Percentiles rank a stretch among this genome's conserved stretches.
Conservation (phyloP, 2,797 vertebrate genomes). For the Eupleurogrammus muticus region DNA sequence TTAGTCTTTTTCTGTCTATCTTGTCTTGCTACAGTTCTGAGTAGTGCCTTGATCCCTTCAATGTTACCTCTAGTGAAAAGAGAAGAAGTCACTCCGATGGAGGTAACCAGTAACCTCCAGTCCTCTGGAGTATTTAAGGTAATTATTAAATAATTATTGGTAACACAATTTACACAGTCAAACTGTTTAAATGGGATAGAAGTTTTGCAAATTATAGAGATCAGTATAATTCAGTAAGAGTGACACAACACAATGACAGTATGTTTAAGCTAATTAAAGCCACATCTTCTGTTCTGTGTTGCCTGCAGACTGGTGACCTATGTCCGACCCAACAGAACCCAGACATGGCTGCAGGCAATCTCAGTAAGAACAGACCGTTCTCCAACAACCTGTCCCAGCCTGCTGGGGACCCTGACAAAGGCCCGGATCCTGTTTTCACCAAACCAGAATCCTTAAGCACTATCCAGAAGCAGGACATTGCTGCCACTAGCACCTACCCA, state of each 20-base stretch:
- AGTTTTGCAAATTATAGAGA: not conserved
- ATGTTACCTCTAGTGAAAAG: slow-evolving; percentile 94
- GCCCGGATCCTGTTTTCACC: slow-evolving; percentile 86
- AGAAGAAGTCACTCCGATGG: slow-evolving; percentile 97
- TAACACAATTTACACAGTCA: not conserved
- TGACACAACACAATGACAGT: not conserved
- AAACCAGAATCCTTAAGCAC: slow-evolving; percentile 87
- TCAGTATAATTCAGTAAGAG: not conserved
- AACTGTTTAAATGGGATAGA: not conserved
- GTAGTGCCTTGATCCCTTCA: slow-evolving; percentile 89
- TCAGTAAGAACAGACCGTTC: slow-evolving; percentile 85
- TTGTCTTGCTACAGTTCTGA: slow-evolving; percentile 81
- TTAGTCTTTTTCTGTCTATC: no score
- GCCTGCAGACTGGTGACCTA: slow-evolving; percentile 83
- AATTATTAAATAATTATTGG: no score
- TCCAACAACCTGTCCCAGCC: slow-evolving; percentile 87
- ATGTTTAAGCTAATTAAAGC: slow-evolving; percentile 4
- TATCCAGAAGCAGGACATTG: slow-evolving; percentile 93
- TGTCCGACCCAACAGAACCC: slow-evolving; percentile 87
- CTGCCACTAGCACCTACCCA: slow-evolving; percentile 85
- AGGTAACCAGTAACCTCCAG: slow-evolving; percentile 91
- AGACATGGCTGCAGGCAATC: slow-evolving; percentile 84
- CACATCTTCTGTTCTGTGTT: slow-evolving; percentile 35
- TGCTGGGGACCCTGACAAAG: slow-evolving; percentile 87
- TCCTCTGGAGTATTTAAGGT: slow-evolving; percentile 89